Conservation (phyloP, 1,140 invertebrate genomes). For the Arion vulgaris region DNA sequence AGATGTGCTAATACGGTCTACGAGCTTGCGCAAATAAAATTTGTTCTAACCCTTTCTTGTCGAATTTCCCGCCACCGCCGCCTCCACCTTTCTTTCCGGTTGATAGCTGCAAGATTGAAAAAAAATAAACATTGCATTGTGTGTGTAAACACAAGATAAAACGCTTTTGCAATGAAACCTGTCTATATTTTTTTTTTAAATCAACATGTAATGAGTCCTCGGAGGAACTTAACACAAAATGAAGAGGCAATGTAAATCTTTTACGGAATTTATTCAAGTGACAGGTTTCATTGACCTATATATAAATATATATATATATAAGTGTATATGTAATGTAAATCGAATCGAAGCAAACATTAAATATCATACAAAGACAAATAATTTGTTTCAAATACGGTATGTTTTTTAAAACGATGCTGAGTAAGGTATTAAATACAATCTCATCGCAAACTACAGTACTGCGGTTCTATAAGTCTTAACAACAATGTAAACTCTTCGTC, state of each 20-base stretch:
- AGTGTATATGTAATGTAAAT: not conserved
- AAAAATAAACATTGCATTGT: conserved; percentile 37
- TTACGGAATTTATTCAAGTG: not conserved
- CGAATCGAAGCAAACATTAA: conserved; percentile 9
- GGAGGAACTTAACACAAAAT: not conserved
- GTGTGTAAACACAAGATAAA: conserved; percentile 11
- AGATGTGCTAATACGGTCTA: conserved; percentile 27
- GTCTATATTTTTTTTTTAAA: not conserved
- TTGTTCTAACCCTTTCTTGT: conserved; percentile 43
- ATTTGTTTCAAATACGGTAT: not conserved
- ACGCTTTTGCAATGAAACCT: conserved; percentile 33
- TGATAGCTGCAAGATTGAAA: conserved; percentile 42
- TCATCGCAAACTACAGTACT: not conserved
- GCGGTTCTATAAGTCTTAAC: not conserved
- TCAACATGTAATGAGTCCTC: not conserved
- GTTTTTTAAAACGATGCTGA: not conserved
- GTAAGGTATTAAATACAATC: not conserved
- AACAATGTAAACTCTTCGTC: not conserved
- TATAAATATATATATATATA: conserved; percentile 15
- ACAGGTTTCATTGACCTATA: conserved; percentile 35
- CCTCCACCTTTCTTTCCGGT: conserved; percentile 42
- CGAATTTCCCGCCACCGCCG: conserved; percentile 41
- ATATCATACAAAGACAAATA: not conserved
- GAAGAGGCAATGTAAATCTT: not conserved
- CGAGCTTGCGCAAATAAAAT: conserved; percentile 29